These are phyloP conservation scores for Lontra canadensis DNA, from an alignment of 2,113 vertebrate genomes.

Conservation along the genomic window DNA sequence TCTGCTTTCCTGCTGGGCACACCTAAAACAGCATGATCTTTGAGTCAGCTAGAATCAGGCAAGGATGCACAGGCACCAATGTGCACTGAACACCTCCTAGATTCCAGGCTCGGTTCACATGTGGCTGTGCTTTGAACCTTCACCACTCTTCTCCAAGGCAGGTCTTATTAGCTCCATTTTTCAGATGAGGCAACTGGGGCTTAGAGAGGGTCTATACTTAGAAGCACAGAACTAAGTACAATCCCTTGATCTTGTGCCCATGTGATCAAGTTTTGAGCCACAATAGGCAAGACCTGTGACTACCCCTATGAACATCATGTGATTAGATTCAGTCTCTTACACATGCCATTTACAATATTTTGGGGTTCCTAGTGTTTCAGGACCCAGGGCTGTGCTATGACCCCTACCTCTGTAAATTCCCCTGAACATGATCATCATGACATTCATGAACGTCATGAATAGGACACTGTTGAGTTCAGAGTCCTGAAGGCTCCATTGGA, in stretches of 20 bases:
- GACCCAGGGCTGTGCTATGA: neutral
- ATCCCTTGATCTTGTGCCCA: neutral
- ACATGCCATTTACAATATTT: neutral
- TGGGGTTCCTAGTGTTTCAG: neutral
- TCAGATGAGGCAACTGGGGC: neutral
- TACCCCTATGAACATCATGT: no score
- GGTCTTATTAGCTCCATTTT: neutral
- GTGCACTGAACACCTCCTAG: neutral
- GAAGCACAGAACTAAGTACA: neutral
- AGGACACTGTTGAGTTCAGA: neutral
- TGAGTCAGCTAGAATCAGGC: neutral
- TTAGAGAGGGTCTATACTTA: neutral
- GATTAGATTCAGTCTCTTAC: neutral
- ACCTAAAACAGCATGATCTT: fast-evolving
- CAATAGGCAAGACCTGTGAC: fast-evolving
- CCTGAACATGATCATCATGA: neutral
- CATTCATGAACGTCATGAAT: neutral
- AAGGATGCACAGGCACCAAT: neutral
- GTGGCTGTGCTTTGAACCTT: no score
- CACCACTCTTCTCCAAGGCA: neutral
- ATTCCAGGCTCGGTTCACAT: neutral
- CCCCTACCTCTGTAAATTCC: neutral
- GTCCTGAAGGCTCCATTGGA: neutral
- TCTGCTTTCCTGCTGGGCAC: neutral
- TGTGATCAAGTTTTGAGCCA: neutral